Base-by-base conservation (phyloP, 2,797 vertebrate genomes). In the Denticeps clupeoides region DNA sequence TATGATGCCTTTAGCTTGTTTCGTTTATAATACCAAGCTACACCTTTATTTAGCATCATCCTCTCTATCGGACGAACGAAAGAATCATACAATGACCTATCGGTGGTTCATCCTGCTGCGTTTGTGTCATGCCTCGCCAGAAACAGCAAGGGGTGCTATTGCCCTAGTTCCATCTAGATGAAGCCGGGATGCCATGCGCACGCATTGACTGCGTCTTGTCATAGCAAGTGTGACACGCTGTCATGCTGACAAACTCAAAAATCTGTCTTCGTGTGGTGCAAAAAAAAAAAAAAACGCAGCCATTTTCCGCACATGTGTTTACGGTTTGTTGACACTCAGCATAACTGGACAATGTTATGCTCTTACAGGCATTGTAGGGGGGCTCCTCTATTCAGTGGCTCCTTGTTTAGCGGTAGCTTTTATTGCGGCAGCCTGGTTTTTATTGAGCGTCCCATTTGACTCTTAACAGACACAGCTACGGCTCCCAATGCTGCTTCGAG, bases 361-460 rank as follows among this genome's bases (percentile, higher is more conserved):
- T 51, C 35, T 33, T 33, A 42, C 47, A 35, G 26, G 52, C 62
- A 33, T 31, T 49, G 63, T 48, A 63, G 67, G 67, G 64, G 70
- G 65, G 62, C 55, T 41, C 51, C 51, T 43, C 44, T 41, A 49
- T 65, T 75, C 59, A 72, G 59, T 51, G 70, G 64, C 62, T 73
- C 60, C 51, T 75, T 77, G 74, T 81, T 77, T 71, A 58, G 53
- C 63, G 16, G 47, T 22, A 44, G 3, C 16, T 16, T 80, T 80
- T 75, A 79, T 67, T 60, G 62, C 69, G 4, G 9, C 66, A 56
- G 75, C 69, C 70, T 73, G 70, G 67, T 70, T 76, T 80, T 78
- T 69, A 80, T 72, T 72, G 68, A 65, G 16, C 21, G 68, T 77
- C 75, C 74, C 76, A 68, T 70, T 59, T 69, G 75, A 59, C 65